A percentile compares a stretch with the other conserved stretches of the same genome.
Evolutionary conservation across 1,140 invertebrate species (phyloP).

Genomic region (Chironomus striatipennis): DNA sequence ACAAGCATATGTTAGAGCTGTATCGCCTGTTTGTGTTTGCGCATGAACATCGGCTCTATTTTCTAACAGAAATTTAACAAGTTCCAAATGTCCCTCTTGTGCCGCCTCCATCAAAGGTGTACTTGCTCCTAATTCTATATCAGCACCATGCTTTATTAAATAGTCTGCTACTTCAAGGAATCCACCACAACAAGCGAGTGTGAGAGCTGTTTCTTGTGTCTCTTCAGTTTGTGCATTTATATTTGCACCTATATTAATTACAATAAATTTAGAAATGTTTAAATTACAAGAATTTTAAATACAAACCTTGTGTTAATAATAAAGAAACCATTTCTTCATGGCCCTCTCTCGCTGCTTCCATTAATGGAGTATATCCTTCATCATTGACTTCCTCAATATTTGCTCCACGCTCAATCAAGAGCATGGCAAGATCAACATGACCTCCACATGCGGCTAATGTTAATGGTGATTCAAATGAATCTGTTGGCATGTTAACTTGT

Average conservation of each 20-base stretch:
- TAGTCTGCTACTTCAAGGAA: constrained; percentile 97
- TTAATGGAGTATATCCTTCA: constrained; percentile 98
- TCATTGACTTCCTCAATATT: constrained; percentile 99
- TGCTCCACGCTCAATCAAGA: constrained; percentile 91
- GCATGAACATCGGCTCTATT: constrained; percentile 85
- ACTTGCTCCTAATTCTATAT: constrained; percentile 91
- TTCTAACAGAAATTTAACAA: constrained; percentile 80
- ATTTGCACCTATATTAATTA: constrained; percentile 61
- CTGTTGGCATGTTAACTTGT: constrained; percentile 97
- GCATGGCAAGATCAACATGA: constrained; percentile 90
- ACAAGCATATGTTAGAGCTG: constrained; percentile 95
- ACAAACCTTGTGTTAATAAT: constrained; percentile 74
- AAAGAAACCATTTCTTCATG: constrained; percentile 97
- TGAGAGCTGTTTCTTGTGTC: constrained; percentile 95
- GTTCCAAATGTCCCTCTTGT: constrained; percentile 92
- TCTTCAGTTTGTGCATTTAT: constrained; percentile 98
- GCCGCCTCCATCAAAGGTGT: constrained; percentile 98
- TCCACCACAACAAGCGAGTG: constrained; percentile 93
- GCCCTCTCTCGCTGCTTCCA: constrained; percentile 96
- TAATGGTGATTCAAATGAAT: constrained; percentile 97
- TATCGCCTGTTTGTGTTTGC: constrained; percentile 89
- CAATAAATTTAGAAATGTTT: constrained; percentile 25
- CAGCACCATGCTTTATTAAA: constrained; percentile 89
- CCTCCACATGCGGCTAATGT: constrained; percentile 97
- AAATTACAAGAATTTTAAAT: not conserved